phyloP scores from a whole-genome alignment of 2,797 vertebrate genomes.

The Erpetoichthys calabaricus region DNA sequence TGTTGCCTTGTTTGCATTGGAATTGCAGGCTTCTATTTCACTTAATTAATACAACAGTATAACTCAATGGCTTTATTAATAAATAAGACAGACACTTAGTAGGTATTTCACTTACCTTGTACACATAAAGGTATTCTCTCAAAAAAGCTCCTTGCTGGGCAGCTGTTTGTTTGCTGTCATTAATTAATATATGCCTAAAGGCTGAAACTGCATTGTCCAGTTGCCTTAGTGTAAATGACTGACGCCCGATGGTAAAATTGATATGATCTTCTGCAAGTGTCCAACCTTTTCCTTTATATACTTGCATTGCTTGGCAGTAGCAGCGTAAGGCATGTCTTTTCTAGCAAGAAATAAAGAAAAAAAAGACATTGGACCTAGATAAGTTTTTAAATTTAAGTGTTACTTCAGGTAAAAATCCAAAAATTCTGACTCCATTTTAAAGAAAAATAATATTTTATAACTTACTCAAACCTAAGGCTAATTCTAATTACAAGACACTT shows the following conservation, averaged over 20 bases:
- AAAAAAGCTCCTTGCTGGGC: conserved; percentile 86
- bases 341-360: conserved; percentile 38
- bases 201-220: conserved; percentile 76
- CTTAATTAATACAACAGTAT: too few relatives aligned
- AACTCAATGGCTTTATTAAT: too few relatives aligned
- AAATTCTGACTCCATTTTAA: too few relatives aligned
- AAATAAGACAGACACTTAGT: too few relatives aligned
- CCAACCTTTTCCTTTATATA: conserved; percentile 92
- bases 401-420: too few relatives aligned
- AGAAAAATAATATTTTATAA: too few relatives aligned
- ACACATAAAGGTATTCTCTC: conserved; percentile 90
- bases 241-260: conserved; percentile 92
- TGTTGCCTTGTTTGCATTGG: too few relatives aligned
- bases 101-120: conserved; percentile 62
- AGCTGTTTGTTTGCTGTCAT: conserved; percentile 84
- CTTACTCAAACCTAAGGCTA: too few relatives aligned
- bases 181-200: conserved; percentile 85
- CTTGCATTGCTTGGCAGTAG: conserved; percentile 95
- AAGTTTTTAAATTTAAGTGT: too few relatives aligned
- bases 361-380: too few relatives aligned
- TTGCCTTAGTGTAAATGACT: conserved; percentile 81
- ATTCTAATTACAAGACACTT: too few relatives aligned
- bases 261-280: conserved; percentile 94
- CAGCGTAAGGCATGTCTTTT: conserved; percentile 86
- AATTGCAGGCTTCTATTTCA: too few relatives aligned